Percentiles rank a stretch among this genome's conserved stretches.
Evolutionary conservation across 2,797 vertebrate species (phyloP).

Genomic region (Siniperca undulata): DNA sequence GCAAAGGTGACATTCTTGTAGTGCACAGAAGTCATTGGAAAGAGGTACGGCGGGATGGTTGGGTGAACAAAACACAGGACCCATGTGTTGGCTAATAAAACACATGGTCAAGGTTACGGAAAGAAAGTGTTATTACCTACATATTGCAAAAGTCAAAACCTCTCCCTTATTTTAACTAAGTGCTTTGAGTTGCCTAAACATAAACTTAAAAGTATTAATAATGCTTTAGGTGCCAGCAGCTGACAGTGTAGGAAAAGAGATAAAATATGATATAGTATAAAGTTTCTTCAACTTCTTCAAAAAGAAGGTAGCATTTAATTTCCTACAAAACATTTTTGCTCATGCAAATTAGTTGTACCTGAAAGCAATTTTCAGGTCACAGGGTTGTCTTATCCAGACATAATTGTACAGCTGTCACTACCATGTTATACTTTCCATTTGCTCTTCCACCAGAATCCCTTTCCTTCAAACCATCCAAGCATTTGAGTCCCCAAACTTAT

Average conservation of each 20-base stretch:
- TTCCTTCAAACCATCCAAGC: slow-evolving; percentile 28
- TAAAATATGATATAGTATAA: neutral
- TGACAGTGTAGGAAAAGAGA: neutral
- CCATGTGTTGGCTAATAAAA: neutral
- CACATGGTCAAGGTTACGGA: neutral
- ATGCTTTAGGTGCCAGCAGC: neutral
- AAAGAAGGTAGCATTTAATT: slow-evolving; percentile 3
- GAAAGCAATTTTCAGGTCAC: neutral
- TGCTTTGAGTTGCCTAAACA: neutral
- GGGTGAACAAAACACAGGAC: neutral
- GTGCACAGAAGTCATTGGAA: neutral
- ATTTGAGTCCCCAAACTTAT: slow-evolving; percentile 41
- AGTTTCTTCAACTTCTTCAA: neutral
- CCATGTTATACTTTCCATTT: slow-evolving; percentile 20
- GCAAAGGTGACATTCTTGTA: neutral
- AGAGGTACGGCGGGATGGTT: neutral
- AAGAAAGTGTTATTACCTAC: neutral
- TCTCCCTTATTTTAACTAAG: neutral
- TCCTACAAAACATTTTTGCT: slow-evolving; percentile 7
- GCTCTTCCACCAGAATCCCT: slow-evolving; percentile 38
- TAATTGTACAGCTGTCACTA: slow-evolving; percentile 37
- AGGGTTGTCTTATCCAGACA: slow-evolving; percentile 24
- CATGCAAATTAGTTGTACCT: slow-evolving; percentile 19
- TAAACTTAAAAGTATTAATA: neutral
- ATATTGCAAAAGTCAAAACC: neutral